Evolutionary conservation across 2,113 vertebrate species (phyloP), one percentile per base, ranked within the genome.

Genomic region (Scatophagus argus): DNA sequence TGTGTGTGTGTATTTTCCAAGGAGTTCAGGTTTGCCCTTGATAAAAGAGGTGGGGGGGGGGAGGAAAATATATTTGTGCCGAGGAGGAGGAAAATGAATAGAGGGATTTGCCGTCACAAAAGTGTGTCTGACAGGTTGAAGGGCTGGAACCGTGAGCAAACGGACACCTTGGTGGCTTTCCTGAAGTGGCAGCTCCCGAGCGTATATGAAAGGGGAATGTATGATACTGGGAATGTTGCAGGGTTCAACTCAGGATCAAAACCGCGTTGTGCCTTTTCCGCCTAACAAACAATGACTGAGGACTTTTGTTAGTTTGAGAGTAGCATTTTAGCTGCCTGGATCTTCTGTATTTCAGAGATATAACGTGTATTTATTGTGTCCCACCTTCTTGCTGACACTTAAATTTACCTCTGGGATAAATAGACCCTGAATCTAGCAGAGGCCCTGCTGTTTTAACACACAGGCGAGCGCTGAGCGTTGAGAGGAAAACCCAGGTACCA

Each of bases 51-150:
- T 23, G 81, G 72, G 49, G 55, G 21, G 36, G 34, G 70, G 65
- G 84, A 70, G 79, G 44, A 83, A 89, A 91, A 85, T 81, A 66
- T 91, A 88, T 91, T 83, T 89, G 82, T 83, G 84, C 63, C 60
- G 46, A 83, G 87, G 81, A 90, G 69, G 76, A 77, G 71, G 79
- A 83, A 83, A 86, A 72, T 85, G 87, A 89, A 88, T 80, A 89
- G 85, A 86, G 88, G 89, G 88, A 91, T 88, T 89, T 89, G 88
- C 77, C 85, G 69, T 87, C 89, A 79, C 74, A 85, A 90, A 83
- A 90, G 82, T 90, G 83, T 86, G 86, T 89, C 83, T 91, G 90
- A 88, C 89, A 93, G 79, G 87, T 91, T 86, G 89, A 89, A 91
- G 85, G 74, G 78, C 81, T 74, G 89, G 90, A 92, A 90, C 87